Percentiles rank a stretch among this genome's conserved stretches.
These are phyloP conservation scores for Hemithea aestivaria DNA, from an alignment of 2,888 invertebrate species.

Conservation along the genomic window DNA sequence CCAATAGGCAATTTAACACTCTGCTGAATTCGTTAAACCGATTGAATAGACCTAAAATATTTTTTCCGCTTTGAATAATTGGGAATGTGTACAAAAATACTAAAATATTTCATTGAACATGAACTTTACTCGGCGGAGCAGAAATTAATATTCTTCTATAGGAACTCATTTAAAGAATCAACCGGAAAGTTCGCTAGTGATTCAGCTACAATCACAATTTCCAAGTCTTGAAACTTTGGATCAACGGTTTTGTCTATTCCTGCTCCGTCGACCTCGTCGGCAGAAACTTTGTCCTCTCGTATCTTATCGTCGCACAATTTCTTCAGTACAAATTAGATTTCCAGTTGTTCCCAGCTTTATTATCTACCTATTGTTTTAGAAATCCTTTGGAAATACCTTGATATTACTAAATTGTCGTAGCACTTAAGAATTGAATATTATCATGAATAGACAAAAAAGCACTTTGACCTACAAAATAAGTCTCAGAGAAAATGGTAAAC, in stretches of 20 bases:
- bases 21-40: background rate
- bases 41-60: too few species aligned
- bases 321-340: slow-evolving; percentile 24
- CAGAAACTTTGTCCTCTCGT: slow-evolving; percentile 25
- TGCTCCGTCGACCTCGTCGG: slow-evolving; percentile 15
- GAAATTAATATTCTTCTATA: too few species aligned
- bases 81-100: too few species aligned
- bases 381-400: slow-evolving; percentile 8
- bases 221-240: slow-evolving; percentile 19
- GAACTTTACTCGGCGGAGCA: too few species aligned
- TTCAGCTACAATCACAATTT: slow-evolving; percentile 32
- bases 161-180: background rate
- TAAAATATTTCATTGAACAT: too few species aligned
- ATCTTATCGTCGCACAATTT: slow-evolving; percentile 27
- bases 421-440: background rate
- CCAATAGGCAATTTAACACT: slow-evolving; percentile 18
- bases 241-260: slow-evolving; percentile 26
- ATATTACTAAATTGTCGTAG: slow-evolving; percentile 1
- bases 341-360: slow-evolving; percentile 10
- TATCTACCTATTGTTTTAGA: slow-evolving; percentile 12
- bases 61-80: too few species aligned
- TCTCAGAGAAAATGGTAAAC: too few species aligned
- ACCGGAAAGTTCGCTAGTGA: slow-evolving; percentile 9
- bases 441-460: too few species aligned
- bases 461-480: too few species aligned